phyloP scores from a whole-genome alignment of 2,888 invertebrate species.

The Chirona hameri region DNA sequence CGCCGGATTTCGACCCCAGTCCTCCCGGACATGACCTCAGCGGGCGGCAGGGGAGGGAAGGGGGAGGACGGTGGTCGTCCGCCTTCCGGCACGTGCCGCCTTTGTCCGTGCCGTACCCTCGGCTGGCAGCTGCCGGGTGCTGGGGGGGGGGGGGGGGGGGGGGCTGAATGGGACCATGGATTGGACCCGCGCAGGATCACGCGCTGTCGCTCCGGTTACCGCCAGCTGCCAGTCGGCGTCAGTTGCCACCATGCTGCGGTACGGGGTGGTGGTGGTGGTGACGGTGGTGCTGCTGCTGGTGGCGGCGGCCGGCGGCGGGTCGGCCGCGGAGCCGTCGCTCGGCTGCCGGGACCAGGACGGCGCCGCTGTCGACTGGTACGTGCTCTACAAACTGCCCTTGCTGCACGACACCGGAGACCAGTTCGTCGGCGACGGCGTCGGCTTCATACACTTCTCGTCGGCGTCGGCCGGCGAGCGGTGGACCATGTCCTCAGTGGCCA shows the following conservation, averaged over 20 bases:
- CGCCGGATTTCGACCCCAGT: too few relatives aligned
- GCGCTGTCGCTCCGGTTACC: background rate
- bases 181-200: background rate
- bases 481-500: background rate
- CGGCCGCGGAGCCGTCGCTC: background rate
- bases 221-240: background rate
- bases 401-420: conserved; percentile 33
- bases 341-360: background rate
- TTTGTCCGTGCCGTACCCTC: background rate
- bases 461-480: conserved; percentile 29
- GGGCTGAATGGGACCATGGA: background rate
- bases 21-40: too few relatives aligned
- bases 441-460: conserved; percentile 38
- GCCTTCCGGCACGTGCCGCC: too few relatives aligned
- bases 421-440: conserved; percentile 37
- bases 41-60: too few relatives aligned
- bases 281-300: background rate
- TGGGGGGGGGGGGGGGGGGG: background rate
- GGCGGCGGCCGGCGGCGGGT: background rate
- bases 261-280: background rate
- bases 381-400: conserved; percentile 39
- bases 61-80: too few relatives aligned
- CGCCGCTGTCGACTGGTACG: conserved; percentile 33
- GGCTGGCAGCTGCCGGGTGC: background rate
- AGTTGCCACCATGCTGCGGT: too few relatives aligned